Evolutionary conservation across 2,888 invertebrate genomes (phyloP).

Genomic region (Corbicula japonica): DNA sequence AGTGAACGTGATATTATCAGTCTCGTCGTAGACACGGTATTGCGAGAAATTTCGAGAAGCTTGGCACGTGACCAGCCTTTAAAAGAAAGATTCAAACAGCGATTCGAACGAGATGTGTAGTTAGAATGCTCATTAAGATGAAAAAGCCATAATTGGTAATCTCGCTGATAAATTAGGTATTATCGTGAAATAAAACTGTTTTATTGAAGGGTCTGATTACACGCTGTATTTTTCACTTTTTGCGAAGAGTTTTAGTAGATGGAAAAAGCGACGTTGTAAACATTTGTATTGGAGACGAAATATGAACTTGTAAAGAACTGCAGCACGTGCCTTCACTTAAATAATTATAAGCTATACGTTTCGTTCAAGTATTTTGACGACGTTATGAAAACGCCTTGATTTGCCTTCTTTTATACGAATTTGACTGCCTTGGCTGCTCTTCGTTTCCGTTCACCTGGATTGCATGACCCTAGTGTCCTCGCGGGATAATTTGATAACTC

Average conservation of each 20-base stretch:
- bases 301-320: neutral
- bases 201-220: slow-evolving; percentile 14
- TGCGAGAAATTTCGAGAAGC: slow-evolving; percentile 45
- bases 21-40: too few species aligned
- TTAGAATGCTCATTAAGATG: slow-evolving; percentile 33
- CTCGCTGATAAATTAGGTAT: slow-evolving; percentile 37
- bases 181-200: slow-evolving; percentile 38
- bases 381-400: too few species aligned
- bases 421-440: too few species aligned
- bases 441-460: too few species aligned
- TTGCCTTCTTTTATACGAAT: too few species aligned
- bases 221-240: neutral
- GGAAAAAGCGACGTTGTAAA: neutral
- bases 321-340: neutral
- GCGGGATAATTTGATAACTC: too few species aligned
- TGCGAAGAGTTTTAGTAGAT: neutral
- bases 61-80: slow-evolving; percentile 53
- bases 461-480: too few species aligned
- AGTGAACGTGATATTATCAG: too few species aligned
- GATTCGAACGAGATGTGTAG: slow-evolving; percentile 14
- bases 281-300: neutral
- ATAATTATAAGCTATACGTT: slow-evolving; percentile 5
- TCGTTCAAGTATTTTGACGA: neutral
- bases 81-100: slow-evolving; percentile 49
- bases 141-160: slow-evolving; percentile 29